A percentile compares a stretch with the other conserved stretches of the same genome.
Evolutionary conservation across 2,888 invertebrate species (phyloP).

Genomic region (Cyrtodaria siliqua): DNA sequence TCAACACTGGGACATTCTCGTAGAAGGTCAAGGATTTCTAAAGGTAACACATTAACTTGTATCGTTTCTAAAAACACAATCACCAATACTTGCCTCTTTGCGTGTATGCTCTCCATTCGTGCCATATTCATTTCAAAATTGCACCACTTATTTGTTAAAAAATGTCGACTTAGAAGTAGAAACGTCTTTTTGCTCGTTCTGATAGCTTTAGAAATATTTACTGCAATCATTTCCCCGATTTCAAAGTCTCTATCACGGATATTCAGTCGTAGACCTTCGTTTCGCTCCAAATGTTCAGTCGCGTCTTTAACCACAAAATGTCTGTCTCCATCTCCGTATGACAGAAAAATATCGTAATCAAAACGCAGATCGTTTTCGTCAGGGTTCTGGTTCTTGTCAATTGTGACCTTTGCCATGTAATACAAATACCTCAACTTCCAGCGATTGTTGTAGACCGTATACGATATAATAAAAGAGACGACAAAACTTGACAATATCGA

Average conservation of each 20-base stretch:
- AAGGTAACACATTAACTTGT: slow-evolving; percentile 40
- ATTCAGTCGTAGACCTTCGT: slow-evolving; percentile 28
- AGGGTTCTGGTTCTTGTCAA: slow-evolving; percentile 9
- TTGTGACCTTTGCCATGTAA: slow-evolving; percentile 56
- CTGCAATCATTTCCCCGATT: slow-evolving; percentile 63
- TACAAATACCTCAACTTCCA: slow-evolving; percentile 57
- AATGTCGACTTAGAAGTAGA: slow-evolving; percentile 61
- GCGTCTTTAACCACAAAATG: slow-evolving; percentile 53
- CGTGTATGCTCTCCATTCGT: slow-evolving; percentile 58
- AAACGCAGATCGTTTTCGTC: slow-evolving; percentile 39
- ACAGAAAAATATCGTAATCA: slow-evolving; percentile 69
- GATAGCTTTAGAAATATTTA: slow-evolving; percentile 67
- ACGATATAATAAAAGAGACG: slow-evolving; percentile 21
- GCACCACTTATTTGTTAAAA: slow-evolving; percentile 67
- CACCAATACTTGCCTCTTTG: slow-evolving; percentile 51
- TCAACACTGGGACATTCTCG: slow-evolving; percentile 40
- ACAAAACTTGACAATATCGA: slow-evolving; percentile 23
- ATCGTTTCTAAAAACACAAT: slow-evolving; percentile 58
- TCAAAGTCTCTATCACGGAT: slow-evolving; percentile 68
- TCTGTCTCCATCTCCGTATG: slow-evolving; percentile 65
- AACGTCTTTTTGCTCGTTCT: slow-evolving; percentile 67
- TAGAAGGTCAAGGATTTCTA: slow-evolving; percentile 43
- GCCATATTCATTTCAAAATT: slow-evolving; percentile 73
- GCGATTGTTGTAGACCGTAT: slow-evolving; percentile 30
- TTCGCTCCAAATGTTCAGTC: slow-evolving; percentile 54